Base-by-base conservation (phyloP, 2,797 vertebrate genomes). In the Thalassophryne amazonica region DNA sequence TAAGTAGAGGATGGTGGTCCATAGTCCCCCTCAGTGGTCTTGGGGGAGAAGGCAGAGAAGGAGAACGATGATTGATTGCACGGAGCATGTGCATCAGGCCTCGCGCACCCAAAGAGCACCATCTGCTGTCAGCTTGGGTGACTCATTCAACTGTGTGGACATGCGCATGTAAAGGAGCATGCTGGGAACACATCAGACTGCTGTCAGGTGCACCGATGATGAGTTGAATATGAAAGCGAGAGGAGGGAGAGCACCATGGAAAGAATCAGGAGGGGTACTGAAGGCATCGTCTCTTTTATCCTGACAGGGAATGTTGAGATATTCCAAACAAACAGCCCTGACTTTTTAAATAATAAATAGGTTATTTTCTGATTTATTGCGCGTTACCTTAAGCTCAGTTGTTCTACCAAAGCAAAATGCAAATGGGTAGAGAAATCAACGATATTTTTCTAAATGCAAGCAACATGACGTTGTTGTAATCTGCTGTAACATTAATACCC, bases 71-170 rank as follows among this genome's bases (percentile, higher is more conserved):
- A 89, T 87, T 78, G 82, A 90, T 89, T 81, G 78, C 69, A 65
- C 25, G 34, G 73, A 68, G 85, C 80, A 70, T 19, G 47, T 25
- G 63, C 61, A 85, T 70, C 78, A 63, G 76, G 78, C 70, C 73
- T 83, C 80, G 80, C 31, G 25, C 88, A 86, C 90, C 86, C 85
- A 66, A 83, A 93, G 86, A 92, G 90, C 90, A 90, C 91, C 91
- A 91, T 89, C 91, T 91, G 84, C 88, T 91, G 91, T 88, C 85
- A 85, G 85, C 72, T 86, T 36, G 33, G 68, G 79, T 81, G 62
- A 90, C 82, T 89, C 68, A 78, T 85, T 86, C 76, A 48, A 64
- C 69, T 55, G 58, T 49, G 38, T 73, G 81, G 70, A 83, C 65
- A 66, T 65, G 58, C 47, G 66, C 75, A 69, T 79, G 74, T 62